Percentiles rank a stretch among this genome's conserved stretches.
Evolutionary conservation across 30 jellyfish, hydroid and myxozoan species (phyloP).

Genomic region (Haliclystus octoradiatus): DNA sequence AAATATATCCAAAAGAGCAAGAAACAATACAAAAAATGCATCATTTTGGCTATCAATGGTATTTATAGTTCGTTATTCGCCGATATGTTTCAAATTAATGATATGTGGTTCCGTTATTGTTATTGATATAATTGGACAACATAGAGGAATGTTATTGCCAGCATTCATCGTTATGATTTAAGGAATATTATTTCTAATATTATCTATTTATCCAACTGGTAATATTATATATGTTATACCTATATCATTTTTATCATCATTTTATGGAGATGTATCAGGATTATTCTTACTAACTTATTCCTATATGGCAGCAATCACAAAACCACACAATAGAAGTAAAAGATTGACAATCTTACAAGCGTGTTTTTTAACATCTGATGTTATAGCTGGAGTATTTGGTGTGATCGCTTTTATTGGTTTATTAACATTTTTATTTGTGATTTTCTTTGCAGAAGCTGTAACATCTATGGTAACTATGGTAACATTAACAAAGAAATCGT

Average conservation of each 20-base stretch:
- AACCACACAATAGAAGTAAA: neutral
- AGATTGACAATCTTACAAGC: neutral
- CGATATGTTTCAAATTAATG: neutral
- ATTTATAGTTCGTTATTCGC: neutral
- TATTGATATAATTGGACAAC: neutral
- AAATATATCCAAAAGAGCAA: neutral
- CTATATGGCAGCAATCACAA: neutral
- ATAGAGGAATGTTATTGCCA: neutral
- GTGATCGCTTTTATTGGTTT: neutral
- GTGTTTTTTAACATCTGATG: neutral
- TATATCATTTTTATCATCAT: neutral
- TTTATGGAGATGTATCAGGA: neutral
- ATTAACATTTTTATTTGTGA: no score
- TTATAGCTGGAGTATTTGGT: neutral
- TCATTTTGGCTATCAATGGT: neutral
- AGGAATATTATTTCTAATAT: neutral
- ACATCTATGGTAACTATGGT: no score
- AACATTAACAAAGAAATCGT: no score
- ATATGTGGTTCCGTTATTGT: neutral
- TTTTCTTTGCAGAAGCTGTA: neutral
- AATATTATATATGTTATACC: neutral
- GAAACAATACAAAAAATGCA: neutral
- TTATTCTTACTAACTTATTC: neutral
- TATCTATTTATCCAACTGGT: neutral
- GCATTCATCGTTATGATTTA: neutral